A percentile compares a stretch with the other conserved stretches of the same genome.
Conservation (phyloP, 1,140 invertebrate genomes). For the Camponotus pennsylvanicus region DNA sequence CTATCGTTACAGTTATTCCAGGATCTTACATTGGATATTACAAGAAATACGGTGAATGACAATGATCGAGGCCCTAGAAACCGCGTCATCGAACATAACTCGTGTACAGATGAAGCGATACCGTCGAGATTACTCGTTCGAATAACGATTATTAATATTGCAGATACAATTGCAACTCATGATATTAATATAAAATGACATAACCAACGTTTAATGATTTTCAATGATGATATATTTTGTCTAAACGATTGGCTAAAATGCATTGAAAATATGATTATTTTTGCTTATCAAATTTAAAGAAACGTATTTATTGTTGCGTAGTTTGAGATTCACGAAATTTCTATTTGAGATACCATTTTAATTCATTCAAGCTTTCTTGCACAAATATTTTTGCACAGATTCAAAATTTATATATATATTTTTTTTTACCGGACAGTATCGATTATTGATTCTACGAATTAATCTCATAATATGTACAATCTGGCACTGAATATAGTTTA, state of each 20-base stretch:
- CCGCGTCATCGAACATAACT: neutral
- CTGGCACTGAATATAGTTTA: conserved; percentile 15
- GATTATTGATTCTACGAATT: conserved; percentile 18
- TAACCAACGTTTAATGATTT: neutral
- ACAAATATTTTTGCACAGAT: neutral
- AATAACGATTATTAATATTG: neutral
- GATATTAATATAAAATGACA: neutral
- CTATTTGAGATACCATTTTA: neutral
- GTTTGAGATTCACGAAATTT: neutral
- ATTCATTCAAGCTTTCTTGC: neutral
- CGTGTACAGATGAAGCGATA: neutral
- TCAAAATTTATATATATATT: neutral
- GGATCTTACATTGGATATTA: conserved; percentile 49
- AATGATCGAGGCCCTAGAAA: neutral
- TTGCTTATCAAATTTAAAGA: neutral
- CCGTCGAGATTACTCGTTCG: neutral
- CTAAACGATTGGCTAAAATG: neutral
- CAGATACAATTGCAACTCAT: neutral
- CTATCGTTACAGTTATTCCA: conserved; percentile 51
- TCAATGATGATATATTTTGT: neutral
- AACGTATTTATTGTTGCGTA: neutral
- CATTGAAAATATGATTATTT: neutral
- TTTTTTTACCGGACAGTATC: neutral
- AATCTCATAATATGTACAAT: conserved; percentile 2
- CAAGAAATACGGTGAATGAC: conserved; percentile 34